Evolutionary conservation across 2,113 vertebrate species (phyloP), one percentile per base, ranked within the genome.

Genomic region (Trematocara marginatum): DNA sequence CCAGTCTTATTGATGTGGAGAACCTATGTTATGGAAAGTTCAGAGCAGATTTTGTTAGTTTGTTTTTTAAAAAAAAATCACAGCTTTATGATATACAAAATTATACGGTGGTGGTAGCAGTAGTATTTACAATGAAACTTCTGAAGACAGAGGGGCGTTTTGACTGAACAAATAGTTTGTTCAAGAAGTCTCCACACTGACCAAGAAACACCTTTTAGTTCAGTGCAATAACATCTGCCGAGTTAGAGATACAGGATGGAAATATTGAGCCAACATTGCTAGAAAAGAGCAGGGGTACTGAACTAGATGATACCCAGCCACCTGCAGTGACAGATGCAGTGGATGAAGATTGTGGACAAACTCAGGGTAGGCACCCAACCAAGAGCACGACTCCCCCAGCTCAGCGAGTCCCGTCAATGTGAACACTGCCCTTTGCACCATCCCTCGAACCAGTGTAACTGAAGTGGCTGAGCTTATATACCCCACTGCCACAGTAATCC

Each of bases 1-100:
- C 84, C 23, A 82, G 54, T 64, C 53, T 89, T 90, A 89, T 82
- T 87, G 74, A 88, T 82, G 38, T 83, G 89, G 16, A 85, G 61
- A 79, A 56, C 79, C 66, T 9, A 15, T 78, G 7, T 80, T 56
- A 79, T 83, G 81, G 81, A 90, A 71, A 87, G 74, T 79, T 86
- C 31, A 76, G 66, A 71, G 7, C 66, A 71, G 20, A 45, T 71
- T 71, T 71, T 45, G 38, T 71, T 3, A 9, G 35, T 69, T 23
- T 42, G 6, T 15, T 40, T 15, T 29, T 9, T 15, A 4, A 4
- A 2, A 69, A 2, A 26, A 40, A 15, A 8, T 13, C 35, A 4
- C 0, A 69, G 35, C 0, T 69, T 42, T 69, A 42, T 69, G n/a
- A 40, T 42, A 23, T 69, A 69, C 6, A 69, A 20, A 20, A 42